Percentiles rank a stretch among this genome's conserved stretches.
Conservation (phyloP, 2,888 invertebrate species). For the Euzophera pinguis region DNA sequence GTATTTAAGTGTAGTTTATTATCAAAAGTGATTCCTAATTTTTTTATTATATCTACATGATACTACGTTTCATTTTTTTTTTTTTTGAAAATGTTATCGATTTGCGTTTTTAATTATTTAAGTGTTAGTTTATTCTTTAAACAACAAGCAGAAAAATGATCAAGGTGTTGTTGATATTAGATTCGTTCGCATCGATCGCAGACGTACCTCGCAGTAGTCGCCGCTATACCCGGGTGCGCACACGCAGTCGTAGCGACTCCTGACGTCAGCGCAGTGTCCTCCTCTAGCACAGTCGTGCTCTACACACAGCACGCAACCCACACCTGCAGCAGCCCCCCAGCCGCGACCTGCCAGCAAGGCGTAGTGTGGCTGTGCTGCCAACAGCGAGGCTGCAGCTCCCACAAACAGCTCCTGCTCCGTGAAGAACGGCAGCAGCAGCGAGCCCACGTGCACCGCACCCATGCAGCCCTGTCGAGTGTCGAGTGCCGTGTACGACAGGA, state of each 20-base stretch:
- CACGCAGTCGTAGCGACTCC: constrained; percentile 85
- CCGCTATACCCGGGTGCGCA: constrained; percentile 90
- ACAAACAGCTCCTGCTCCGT: constrained; percentile 86
- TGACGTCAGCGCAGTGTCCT: constrained; percentile 68
- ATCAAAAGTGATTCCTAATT: too few relatives aligned
- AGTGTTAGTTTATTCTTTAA: too few relatives aligned
- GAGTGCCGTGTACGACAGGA: background rate
- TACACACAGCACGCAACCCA: constrained; percentile 91
- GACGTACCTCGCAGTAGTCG: constrained; percentile 83
- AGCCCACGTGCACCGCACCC: constrained; percentile 91
- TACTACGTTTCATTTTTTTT: too few relatives aligned
- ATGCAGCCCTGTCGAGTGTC: constrained; percentile 94
- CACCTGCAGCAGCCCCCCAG: constrained; percentile 62
- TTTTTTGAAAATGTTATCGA: too few relatives aligned
- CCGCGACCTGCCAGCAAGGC: constrained; percentile 53
- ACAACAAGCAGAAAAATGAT: too few relatives aligned
- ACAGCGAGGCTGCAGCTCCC: constrained; percentile 64
- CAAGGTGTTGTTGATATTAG: too few relatives aligned
- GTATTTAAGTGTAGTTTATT: too few relatives aligned
- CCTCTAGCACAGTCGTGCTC: constrained; percentile 86
- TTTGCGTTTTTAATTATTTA: too few relatives aligned
- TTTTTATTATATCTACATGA: too few relatives aligned
- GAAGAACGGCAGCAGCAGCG: constrained; percentile 91
- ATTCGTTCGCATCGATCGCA: too few relatives aligned
- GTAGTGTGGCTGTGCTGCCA: constrained; percentile 67